Base-by-base conservation (phyloP, 92 coral and sea anemone species). In the Blastomussa wellsi region DNA sequence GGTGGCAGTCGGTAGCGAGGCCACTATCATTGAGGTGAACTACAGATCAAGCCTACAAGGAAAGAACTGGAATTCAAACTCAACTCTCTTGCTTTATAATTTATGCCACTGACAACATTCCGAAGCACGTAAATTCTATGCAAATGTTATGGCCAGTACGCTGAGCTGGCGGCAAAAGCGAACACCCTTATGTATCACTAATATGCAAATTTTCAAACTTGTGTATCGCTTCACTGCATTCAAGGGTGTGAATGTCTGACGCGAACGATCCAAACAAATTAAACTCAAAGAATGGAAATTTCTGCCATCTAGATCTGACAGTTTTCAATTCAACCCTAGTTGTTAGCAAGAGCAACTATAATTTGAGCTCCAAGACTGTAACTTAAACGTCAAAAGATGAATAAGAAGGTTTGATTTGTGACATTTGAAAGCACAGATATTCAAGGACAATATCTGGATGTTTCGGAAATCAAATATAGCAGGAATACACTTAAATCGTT, bases 21-120 rank as follows among this genome's bases (percentile, higher is more conserved):
- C 78, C 78, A 77, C 69, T 47, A 64, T 83, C 86, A 87, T 82
- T 68, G 72, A 90, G 64, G 86, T 57, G 60, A 19, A 74, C 68
- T 38, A 72, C 37, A 33, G 74, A 62, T 74, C 76, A 81, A 49
- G 48, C 88, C 85, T 80, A 83, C 60, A 77, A n/a, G 36, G 16
- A 75, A 74, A 24, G 24, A 74, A 59, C 39, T 19, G 29, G 79
- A 42, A 16, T 22, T 83, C 57, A 42, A 60, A 65, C 81, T 74
- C 4, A 57, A 8, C 60, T 57, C 74, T 74, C 72, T 83, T 42
- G 28, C 60, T 60, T 83, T n/a, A n/a, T n/a, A 83, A 83, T 83
- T 83, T 74, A 83, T 83, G 87, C 73, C 79, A 59, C 20, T 15
- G 31, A 37, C 44, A 22, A 83, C 72, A 74, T 83, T 83, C 80